Evolutionary conservation across 2,888 invertebrate species (phyloP).

Genomic region (Drosophila fungiperda): DNA sequence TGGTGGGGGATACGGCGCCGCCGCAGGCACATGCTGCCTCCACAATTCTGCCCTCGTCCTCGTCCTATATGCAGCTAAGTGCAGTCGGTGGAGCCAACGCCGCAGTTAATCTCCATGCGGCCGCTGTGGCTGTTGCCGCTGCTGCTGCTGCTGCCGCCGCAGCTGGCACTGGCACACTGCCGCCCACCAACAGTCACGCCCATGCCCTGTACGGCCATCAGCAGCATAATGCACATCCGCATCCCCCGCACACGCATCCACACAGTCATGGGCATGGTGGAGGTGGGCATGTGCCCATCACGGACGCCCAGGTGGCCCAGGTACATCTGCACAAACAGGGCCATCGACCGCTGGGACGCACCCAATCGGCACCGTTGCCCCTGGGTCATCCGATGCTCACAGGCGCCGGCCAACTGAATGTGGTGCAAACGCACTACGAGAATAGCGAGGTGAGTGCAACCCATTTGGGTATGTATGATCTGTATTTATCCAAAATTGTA

Average conservation of each 20-base stretch:
- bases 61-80: constrained; percentile 66
- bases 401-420: constrained; percentile 83
- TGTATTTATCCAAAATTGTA: not conserved
- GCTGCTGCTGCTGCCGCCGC: constrained; percentile 61
- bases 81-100: constrained; percentile 41
- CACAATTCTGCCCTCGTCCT: constrained; percentile 72
- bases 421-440: constrained; percentile 85
- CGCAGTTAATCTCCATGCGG: constrained; percentile 46
- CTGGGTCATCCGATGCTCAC: constrained; percentile 94
- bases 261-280: constrained; percentile 19
- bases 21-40: constrained; percentile 83
- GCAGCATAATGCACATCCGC: constrained; percentile 31
- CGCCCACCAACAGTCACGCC: constrained; percentile 72
- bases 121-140: constrained; percentile 59
- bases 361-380: constrained; percentile 96
- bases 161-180: constrained; percentile 83
- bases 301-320: constrained; percentile 89
- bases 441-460: constrained; percentile 83
- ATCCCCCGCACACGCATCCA: constrained; percentile 22
- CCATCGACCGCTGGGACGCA: constrained; percentile 94
- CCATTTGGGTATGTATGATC: not conserved
- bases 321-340: constrained; percentile 90
- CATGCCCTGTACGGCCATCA: constrained; percentile 44
- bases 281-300: constrained; percentile 85
- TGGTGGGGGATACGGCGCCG: constrained; percentile 81